phyloP scores from a whole-genome alignment of 2,888 invertebrate genomes.

The Lochmaea capreae region DNA sequence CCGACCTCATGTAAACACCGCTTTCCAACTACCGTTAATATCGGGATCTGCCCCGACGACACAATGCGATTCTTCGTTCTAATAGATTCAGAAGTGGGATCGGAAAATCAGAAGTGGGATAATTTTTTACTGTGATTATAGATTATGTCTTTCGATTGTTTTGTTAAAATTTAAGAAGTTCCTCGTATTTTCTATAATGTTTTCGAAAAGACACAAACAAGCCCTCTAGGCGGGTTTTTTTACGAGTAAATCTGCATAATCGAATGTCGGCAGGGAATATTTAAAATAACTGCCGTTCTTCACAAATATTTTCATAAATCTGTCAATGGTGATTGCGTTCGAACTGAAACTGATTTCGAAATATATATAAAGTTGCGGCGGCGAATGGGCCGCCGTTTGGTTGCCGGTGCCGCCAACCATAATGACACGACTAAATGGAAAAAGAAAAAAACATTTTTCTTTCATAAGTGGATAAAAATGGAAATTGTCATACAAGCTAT shows the following conservation, averaged over 20 bases:
- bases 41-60: conserved; percentile 15
- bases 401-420: conserved; percentile 4
- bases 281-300: conserved; percentile 66
- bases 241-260: conserved; percentile 64
- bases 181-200: conserved; percentile 35
- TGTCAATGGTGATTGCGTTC: conserved; percentile 66
- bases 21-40: conserved; percentile 31
- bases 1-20: conserved; percentile 50
- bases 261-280: conserved; percentile 66
- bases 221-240: conserved; percentile 40
- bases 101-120: conserved; percentile 19
- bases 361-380: conserved; percentile 19
- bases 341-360: conserved; percentile 55
- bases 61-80: conserved; percentile 5
- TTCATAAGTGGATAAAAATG: conserved; percentile 26
- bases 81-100: conserved; percentile 17
- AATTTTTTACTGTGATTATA: conserved; percentile 3
- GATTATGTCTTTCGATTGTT: no score
- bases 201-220: conserved; percentile 35
- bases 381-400: conserved; percentile 2
- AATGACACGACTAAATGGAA: conserved; percentile 1
- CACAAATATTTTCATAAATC: conserved; percentile 68
- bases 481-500: not conserved
- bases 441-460: conserved; percentile 8
- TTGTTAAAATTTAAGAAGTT: not conserved